Base-by-base conservation (phyloP, 2,113 vertebrate genomes). In the Malurus melanocephalus region DNA sequence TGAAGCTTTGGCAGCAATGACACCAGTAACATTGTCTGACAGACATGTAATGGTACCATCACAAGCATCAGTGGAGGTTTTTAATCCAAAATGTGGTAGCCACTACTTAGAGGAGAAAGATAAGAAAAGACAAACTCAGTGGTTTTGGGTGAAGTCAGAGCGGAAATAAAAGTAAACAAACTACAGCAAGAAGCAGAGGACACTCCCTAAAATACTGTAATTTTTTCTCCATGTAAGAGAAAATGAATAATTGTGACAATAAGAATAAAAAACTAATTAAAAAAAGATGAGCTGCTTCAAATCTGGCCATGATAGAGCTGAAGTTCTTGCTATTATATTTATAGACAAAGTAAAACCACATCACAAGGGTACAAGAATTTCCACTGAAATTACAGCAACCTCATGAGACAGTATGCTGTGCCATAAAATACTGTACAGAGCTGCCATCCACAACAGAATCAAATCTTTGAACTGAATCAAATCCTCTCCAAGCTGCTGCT, bases 341-440 rank as follows among this genome's bases (percentile, higher is more conserved):
- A 95, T 83, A 95, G 93, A 95, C 87, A 95, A 93, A 95, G 88
- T 88, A 89, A 94, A 96, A 92, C 94, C 94, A 96, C 92, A 96
- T 92, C 89, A 91, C 85, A 96, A 55, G 84, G 87, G 91, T 26
- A 87, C 40, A 95, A 94, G 87, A 91, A 95, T 95, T 91, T 92
- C 76, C 93, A 69, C 87, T 96, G 90, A 93, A 95, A 94, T 86
- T 83, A 88, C 92, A 94, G 93, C 66, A 90, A 78, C 87, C 89
- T 93, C 94, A 89, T 92, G 92, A 94, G 92, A 93, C 94, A 91
- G 90, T 43, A 17, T 57, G 73, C 56, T 69, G 81, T 62, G 69
- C 88, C 94, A 93, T 80, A 76, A 91, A 94, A 89, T 35, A 61
- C 80, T 76, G 80, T 45, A 65, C 78, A 93, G 85, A 90, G 88